Conservation (phyloP, 2,113 vertebrate genomes). For the Suncus etruscus region DNA sequence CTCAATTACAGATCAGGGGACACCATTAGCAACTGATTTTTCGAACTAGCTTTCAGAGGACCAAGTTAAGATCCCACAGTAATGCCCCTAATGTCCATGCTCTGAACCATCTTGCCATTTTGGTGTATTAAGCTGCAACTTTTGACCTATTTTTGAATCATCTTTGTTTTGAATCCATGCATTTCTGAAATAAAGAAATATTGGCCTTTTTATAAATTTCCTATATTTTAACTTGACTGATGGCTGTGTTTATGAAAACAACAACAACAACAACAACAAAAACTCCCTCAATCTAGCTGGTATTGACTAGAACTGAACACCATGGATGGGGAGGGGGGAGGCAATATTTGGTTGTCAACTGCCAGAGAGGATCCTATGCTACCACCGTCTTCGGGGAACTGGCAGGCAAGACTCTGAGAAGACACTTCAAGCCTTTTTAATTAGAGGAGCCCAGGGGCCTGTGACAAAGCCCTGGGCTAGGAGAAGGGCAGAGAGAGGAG, state of each 20-base stretch:
- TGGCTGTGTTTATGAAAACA: slow-evolving; percentile 10
- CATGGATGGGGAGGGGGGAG: background rate
- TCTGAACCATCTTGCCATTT: background rate
- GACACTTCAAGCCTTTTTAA: too few relatives aligned
- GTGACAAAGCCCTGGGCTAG: too few relatives aligned
- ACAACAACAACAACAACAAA: too few relatives aligned
- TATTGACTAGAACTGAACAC: background rate
- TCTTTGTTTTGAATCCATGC: background rate
- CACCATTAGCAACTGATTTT: background rate
- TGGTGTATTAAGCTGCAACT: background rate
- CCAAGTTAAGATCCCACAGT: background rate
- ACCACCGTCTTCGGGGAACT: too few relatives aligned
- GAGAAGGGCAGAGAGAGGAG: too few relatives aligned
- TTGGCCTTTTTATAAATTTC: slow-evolving; percentile 22
- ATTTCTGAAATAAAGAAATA: slow-evolving; percentile 4
- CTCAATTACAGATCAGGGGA: rapidly evolving
- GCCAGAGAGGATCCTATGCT: too few relatives aligned
- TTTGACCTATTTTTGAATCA: slow-evolving; percentile 27
- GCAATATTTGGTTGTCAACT: background rate
- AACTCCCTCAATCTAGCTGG: background rate
- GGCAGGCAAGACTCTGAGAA: too few relatives aligned
- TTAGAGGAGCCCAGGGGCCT: too few relatives aligned
- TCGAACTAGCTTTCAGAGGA: background rate
- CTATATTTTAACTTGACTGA: slow-evolving; percentile 50
- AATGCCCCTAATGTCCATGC: background rate